Evolutionary conservation across 1,140 invertebrate species (phyloP), one percentile per base, ranked within the genome.

Genomic region (Schmidtea mediterranea): DNA sequence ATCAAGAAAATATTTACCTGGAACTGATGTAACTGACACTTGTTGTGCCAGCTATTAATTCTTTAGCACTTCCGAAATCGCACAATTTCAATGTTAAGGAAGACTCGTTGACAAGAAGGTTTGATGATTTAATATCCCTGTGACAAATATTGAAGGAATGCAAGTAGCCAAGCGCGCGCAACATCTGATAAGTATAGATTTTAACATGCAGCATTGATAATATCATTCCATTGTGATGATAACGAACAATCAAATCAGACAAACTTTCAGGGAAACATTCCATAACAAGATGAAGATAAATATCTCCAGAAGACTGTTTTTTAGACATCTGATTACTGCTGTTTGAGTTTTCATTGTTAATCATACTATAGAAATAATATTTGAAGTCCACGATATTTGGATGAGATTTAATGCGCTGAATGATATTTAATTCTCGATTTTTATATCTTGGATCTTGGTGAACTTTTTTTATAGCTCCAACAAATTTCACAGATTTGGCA

Each of bases 21-120:
- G 90, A 97, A 72, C 90, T 97, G 58, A 97, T 98, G 70, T 98
- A 98, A 43, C 86, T 90, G 15, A 97, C 90, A 68, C 97, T 98
- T 15, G 89, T 87, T 69, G 97, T 90, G 49, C 84, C 84, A 59
- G 78, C 78, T 48, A 95, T 79, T 56, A 98, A 74, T 66, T 90
- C 82, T 67, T 98, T 97, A 55, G 92, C 90, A 62, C 82, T 89
- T 2, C 92, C 92, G 72, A 98, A 98, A 72, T 98, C 92, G 70
- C 89, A 95, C 45, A 98, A 71, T 68, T 98, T 97, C 41, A 98
- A 72, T 43, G 97, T 80, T 49, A 87, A 87, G 22, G 82, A 84
- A 63, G 92, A 83, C 39, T 87, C 84, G 70, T 97, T 83, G 46
- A 98, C 70, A 40, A 98, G 73, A 50, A 97, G 70, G 69, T 98